Conservation (phyloP, 1,140 invertebrate genomes). For the Brachystomella parvula region DNA sequence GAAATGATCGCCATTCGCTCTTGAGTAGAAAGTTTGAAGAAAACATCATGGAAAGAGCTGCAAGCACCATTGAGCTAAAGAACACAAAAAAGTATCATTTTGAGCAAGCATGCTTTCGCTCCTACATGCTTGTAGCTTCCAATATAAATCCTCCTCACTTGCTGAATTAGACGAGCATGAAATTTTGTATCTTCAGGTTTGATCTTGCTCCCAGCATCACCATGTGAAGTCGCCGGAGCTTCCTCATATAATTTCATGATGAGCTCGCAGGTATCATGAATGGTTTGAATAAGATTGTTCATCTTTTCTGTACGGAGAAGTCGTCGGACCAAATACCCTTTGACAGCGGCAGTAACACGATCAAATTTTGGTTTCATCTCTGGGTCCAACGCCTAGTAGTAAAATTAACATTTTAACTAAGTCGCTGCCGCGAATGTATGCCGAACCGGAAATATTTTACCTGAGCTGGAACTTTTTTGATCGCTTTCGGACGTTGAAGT, state of each 20-base stretch:
- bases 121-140: no score
- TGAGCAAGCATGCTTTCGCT: no score
- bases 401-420: constrained; percentile 12
- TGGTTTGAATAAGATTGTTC: constrained; percentile 67
- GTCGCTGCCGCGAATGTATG: not conserved
- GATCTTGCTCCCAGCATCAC: not conserved
- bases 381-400: constrained; percentile 26
- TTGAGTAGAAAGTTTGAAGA: constrained; percentile 30
- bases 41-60: constrained; percentile 33
- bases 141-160: no score
- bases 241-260: constrained; percentile 65
- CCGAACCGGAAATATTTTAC: constrained; percentile 14
- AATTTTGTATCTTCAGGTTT: constrained; percentile 29
- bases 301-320: constrained; percentile 70
- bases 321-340: constrained; percentile 68
- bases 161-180: constrained; percentile 27
- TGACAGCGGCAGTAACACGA: constrained; percentile 59
- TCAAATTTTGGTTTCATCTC: constrained; percentile 42
- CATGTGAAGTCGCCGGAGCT: constrained; percentile 2
- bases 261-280: constrained; percentile 67
- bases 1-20: constrained; percentile 39
- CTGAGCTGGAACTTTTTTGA: constrained; percentile 22
- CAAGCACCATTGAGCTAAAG: constrained; percentile 33
- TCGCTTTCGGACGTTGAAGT: constrained; percentile 14
- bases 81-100: no score